phyloP scores from a whole-genome alignment of 2,797 vertebrate genomes.

The Syngnathus rostellatus region DNA sequence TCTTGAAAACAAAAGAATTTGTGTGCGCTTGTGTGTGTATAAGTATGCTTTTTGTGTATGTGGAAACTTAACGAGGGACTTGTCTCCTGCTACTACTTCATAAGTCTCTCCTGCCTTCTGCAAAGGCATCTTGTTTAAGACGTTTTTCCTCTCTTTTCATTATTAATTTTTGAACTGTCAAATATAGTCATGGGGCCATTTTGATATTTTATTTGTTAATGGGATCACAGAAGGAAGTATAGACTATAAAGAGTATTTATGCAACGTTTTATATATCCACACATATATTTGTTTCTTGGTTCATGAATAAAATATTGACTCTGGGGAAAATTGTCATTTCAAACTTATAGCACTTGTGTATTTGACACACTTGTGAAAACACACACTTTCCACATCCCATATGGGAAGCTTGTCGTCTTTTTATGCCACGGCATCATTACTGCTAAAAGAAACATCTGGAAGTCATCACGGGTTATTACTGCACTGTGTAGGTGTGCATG shows the following conservation, averaged over 20 bases:
- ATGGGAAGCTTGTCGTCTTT: constrained; percentile 36
- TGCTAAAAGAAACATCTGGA: constrained; percentile 50
- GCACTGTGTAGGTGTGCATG: constrained; percentile 74
- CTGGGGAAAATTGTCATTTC: constrained; percentile 42
- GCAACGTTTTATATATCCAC: constrained; percentile 71
- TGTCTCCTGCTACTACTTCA: constrained; percentile 84
- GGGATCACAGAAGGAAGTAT: constrained; percentile 81
- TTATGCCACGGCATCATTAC: constrained; percentile 27
- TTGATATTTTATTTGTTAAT: constrained; percentile 74
- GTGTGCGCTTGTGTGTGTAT: too few species aligned
- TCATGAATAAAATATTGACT: constrained; percentile 75
- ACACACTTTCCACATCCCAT: neutral
- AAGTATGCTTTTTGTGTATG: too few species aligned
- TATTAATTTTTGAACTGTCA: constrained; percentile 99
- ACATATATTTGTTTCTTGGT: constrained; percentile 74
- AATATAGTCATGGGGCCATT: constrained; percentile 84
- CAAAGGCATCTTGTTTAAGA: constrained; percentile 72
- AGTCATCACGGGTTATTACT: constrained; percentile 46
- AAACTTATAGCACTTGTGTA: neutral
- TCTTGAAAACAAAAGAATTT: too few species aligned
- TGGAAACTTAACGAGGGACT: constrained; percentile 55
- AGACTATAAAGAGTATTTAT: constrained; percentile 99
- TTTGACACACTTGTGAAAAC: neutral
- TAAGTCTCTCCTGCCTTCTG: constrained; percentile 89
- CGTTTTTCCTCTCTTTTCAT: constrained; percentile 74